A percentile compares a stretch with the other conserved stretches of the same genome.
Evolutionary conservation across 2,888 invertebrate species (phyloP).

Genomic region (Eumerus sabulonum): DNA sequence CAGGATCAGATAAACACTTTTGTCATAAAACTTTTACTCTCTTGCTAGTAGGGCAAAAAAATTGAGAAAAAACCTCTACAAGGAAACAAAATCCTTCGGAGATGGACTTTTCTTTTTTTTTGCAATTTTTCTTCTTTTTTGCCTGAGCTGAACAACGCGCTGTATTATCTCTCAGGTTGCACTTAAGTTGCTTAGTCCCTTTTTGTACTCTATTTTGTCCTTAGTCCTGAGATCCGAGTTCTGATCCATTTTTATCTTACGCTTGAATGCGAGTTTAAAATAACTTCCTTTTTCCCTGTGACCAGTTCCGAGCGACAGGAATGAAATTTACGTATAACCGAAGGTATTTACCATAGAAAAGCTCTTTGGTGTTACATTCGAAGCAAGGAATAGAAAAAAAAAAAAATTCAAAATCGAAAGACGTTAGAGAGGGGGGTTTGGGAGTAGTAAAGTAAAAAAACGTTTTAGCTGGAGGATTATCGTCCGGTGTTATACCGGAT

Average conservation of each 20-base stretch:
- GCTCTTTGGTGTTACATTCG: constrained; percentile 52
- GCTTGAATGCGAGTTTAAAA: constrained; percentile 68
- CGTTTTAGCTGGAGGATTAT: constrained; percentile 62
- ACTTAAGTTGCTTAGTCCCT: constrained; percentile 67
- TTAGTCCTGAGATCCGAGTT: constrained; percentile 26
- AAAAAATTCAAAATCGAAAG: constrained; percentile 1
- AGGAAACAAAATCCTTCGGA: constrained; percentile 59
- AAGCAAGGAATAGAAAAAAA: constrained; percentile 3
- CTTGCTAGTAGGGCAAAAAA: constrained; percentile 10
- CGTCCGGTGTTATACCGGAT: constrained; percentile 68
- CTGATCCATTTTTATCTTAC: constrained; percentile 69
- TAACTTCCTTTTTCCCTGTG: constrained; percentile 65
- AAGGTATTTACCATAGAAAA: constrained; percentile 65
- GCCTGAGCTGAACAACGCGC: constrained; percentile 35
- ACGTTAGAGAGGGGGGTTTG: background rate
- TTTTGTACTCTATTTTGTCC: constrained; percentile 25
- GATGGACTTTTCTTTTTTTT: constrained; percentile 50
- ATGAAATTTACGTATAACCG: constrained; percentile 52
- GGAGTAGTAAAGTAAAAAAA: background rate
- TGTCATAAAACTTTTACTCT: constrained; percentile 67
- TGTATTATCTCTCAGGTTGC: constrained; percentile 69
- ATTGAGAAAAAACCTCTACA: constrained; percentile 17
- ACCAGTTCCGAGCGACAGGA: constrained; percentile 43
- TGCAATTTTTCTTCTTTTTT: constrained; percentile 1
- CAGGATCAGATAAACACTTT: constrained; percentile 69